Evolutionary conservation across 1,140 invertebrate genomes (phyloP), one percentile per base, ranked within the genome.

Genomic region (Pinna nobilis): DNA sequence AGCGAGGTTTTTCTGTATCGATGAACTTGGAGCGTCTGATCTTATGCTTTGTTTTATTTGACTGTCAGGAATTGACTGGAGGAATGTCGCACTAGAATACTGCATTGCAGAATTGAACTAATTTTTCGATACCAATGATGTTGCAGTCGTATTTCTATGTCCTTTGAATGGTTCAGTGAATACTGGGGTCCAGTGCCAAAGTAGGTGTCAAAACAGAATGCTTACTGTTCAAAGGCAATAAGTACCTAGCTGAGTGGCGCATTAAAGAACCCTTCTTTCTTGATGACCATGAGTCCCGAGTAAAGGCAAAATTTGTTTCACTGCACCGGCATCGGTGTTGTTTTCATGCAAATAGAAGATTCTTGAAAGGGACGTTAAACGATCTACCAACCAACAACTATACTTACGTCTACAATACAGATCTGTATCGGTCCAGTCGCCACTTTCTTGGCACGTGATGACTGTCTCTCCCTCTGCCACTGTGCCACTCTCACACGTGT

Each of bases 361-460:
- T 15, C 44, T 15, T 18, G 20, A 4, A 47, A 15, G 44, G 44
- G 20, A 47, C 2, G 15, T 47, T 47, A 1, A 15, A 18, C 1
- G 5, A 20, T 47, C 15, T 6, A 5, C 20, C 20, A 4, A 3
- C 20, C 15, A 18, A 18, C 20, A 47, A 47, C 44, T 6, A 18
- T 20, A 35, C 55, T 44, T 63, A 63, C 59, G 59, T 63, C 59
- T 44, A 32, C 59, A 63, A 35, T 63, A 63, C n/a, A 63, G 59
- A 5, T 63, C 28, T 1, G 59, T 63, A 3, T 33, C 23, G 25
- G 59, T 13, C 59, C 59, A 63, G 1, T 20, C 9, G 4, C 35
- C 35, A 25, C 23, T 63, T 28, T 39, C 18, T 41, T 63, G 59
- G 44, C 59, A 63, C n/a, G 2, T 44, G 37, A 63, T 63, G 9